Base-by-base conservation (phyloP, 1,140 invertebrate genomes). In the Cydia amplana region DNA sequence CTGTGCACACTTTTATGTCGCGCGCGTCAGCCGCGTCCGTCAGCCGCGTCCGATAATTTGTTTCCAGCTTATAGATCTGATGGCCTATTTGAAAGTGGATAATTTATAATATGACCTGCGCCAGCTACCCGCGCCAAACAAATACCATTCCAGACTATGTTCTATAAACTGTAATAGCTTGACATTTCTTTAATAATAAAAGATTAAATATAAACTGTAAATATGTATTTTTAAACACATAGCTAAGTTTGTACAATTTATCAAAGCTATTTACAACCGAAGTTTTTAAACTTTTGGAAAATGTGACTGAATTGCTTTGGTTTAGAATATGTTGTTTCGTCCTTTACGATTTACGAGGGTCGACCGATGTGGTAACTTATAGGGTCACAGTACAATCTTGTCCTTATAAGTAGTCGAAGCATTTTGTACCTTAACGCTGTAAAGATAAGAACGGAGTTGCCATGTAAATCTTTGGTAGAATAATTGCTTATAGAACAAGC, bases 301-400 rank as follows among this genome's bases (percentile, higher is more conserved):
- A 70, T 23, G 65, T 40, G 20, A 70, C 28, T 14, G 16, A 18
- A 70, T 43, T 32, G 65, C 65, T 70, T 18, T 70, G 32, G 32
- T 20, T 18, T 70, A 18, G 36, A 70, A 70, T 70, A 70, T 70
- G 65, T 70, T 70, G 32, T 70, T 70, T 70, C 65, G 65, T 32
- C 65, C 65, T 70, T 43, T 10, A 36, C 65, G 65, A 70, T 70
- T 70, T 70, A 70, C 65, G 65, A 43, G 65, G 65, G 65, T 70
- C 65, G 65, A 70, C 65, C 65, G 65, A 70, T 70, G 65, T 70
- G 65, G 65, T 70, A 43, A 70, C 65, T 70, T 70, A 70, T 70
- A 70, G 65, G 65, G 65, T 70, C 65, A 70, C 65, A 7, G 28
- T 40, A 70, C 65, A 70, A 70, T 70, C 32, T 70, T 70, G 65